Evolutionary conservation across 2,113 vertebrate genomes (phyloP).

Genomic region (Pangasianodon gigas): DNA sequence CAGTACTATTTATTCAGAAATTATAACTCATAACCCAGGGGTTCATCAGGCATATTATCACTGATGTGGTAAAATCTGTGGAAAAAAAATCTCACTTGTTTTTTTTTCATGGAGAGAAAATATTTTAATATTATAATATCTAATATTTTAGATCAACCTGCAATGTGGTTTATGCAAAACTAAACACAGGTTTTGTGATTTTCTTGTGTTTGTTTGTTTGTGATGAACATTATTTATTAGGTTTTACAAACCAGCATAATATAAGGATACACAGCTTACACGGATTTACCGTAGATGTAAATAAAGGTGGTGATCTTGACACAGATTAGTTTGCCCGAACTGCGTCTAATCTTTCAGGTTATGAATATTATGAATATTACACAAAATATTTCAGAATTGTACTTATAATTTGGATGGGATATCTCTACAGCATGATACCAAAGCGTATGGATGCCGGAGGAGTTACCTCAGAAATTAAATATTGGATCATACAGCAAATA

Average conservation of each 20-base stretch:
- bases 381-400: neutral
- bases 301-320: neutral
- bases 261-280: neutral
- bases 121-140: too few species aligned
- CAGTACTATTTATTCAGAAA: neutral
- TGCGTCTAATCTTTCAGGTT: neutral
- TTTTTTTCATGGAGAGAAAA: neutral
- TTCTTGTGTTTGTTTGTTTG: neutral
- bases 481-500: neutral
- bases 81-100: neutral
- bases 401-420: neutral
- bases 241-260: neutral
- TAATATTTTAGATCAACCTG: neutral
- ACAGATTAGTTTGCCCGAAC: neutral
- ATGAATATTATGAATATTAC: neutral
- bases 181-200: neutral
- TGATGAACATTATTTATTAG: neutral
- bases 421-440: neutral
- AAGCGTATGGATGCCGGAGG: neutral
- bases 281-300: too few species aligned
- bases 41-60: neutral
- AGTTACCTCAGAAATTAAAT: neutral
- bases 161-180: neutral
- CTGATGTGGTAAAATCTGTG: neutral
- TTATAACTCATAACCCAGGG: neutral